Base-by-base conservation (phyloP, 2,888 invertebrate species). In the Mycalesis mineus region DNA sequence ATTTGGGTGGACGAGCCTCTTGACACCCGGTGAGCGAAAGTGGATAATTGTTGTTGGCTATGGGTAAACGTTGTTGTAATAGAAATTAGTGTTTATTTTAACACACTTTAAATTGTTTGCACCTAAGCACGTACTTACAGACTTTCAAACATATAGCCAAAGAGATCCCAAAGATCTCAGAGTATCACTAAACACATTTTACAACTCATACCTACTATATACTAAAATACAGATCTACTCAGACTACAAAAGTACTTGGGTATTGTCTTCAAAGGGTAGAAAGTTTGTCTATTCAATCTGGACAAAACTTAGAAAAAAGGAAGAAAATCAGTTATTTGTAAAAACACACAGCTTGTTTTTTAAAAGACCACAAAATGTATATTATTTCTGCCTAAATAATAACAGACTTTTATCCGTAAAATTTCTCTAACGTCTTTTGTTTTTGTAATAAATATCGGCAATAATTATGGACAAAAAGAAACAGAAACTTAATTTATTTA, bases 21-120 rank as follows among this genome's bases (percentile, higher is more conserved):
- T 52, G 57, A 61, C 54, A 47, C 55, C 52, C 5, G 57, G 64
- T 62, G 57, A 60, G 68, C 58, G 69, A 69, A 69, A 71, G 68
- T 65, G 56, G 45, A 60, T 63, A 61, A 66, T 68, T 65, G 65
- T 63, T 64, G 33, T 17, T 31, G 15, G 31, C 47, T 47, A 1
- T 15, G 15, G 11, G 36, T 15, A 33, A 47, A 47, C 14, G 1
- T 14, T 39, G 14, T 13, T 14, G 13, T 11, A 39, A 39, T 13
- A 39, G 39, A 39, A 39, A 39, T 39, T 39, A 6, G 0, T 39
- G 13, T 39, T 39, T 11, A 33, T 33, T 9, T 9, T 9, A 33
- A 33, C 33, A 33, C 2, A 33, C 7, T 33, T 33, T 33, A 9
- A 33, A 33, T 9, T 9, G 9, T 33, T 33, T 33, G 7, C 11